Evolutionary conservation across 1,140 invertebrate species (phyloP).

Genomic region (Cherax destructor): DNA sequence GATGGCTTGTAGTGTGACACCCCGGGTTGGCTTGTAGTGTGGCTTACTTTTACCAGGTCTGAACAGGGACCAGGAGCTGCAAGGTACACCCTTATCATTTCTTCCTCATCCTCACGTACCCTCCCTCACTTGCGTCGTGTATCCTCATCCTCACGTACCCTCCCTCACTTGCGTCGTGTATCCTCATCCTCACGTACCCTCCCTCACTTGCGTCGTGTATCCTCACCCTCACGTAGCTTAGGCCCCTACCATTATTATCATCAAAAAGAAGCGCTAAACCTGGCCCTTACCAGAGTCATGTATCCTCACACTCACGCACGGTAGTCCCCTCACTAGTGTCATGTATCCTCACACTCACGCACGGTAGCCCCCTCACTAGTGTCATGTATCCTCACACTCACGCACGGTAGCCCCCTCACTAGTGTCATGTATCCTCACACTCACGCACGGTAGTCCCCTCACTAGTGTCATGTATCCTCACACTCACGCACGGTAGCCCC

Average conservation of each 20-base stretch:
- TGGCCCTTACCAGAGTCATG: too few relatives aligned
- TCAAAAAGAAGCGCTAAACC: too few relatives aligned
- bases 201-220: too few relatives aligned
- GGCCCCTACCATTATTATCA: too few relatives aligned
- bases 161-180: neutral
- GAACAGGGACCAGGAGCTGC: slow-evolving; percentile 69
- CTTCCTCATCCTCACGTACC: slow-evolving; percentile 17
- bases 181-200: neutral
- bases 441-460: neutral
- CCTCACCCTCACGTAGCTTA: too few relatives aligned
- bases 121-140: neutral
- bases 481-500: neutral
- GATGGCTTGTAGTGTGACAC: too few relatives aligned
- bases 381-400: neutral
- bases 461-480: neutral
- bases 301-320: neutral
- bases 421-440: neutral
- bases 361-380: neutral
- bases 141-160: neutral
- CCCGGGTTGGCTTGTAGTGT: slow-evolving; percentile 39
- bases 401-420: too few relatives aligned
- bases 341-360: neutral
- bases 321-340: too few relatives aligned
- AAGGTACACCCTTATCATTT: slow-evolving; percentile 58
- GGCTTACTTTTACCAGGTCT: slow-evolving; percentile 65